These are phyloP conservation scores for Epinotia demarniana DNA, from an alignment of 2,888 invertebrate species.

Conservation along the genomic window DNA sequence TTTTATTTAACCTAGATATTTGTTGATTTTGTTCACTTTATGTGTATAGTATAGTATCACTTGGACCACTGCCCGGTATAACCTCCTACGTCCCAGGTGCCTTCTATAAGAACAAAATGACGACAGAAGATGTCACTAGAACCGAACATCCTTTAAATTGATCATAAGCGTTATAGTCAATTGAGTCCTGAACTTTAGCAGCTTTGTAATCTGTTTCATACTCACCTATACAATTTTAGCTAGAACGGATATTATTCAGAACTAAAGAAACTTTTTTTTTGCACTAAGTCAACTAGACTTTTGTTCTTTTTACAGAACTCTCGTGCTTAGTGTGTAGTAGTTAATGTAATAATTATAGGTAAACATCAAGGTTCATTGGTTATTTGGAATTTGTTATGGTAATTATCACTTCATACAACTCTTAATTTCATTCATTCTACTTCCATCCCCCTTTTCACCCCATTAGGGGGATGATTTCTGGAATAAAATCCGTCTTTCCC, in stretches of 20 bases:
- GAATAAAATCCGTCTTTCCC: too few relatives aligned
- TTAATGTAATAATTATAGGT: too few relatives aligned
- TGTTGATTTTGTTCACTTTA: slow-evolving; percentile 52
- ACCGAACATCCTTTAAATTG: neutral
- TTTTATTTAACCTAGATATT: slow-evolving; percentile 42
- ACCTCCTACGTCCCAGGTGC: neutral
- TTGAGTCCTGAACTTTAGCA: neutral
- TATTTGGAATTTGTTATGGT: too few relatives aligned
- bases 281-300: neutral
- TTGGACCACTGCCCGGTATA: slow-evolving; percentile 70
- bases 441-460: too few relatives aligned
- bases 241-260: neutral
- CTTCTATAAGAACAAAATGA: slow-evolving; percentile 1
- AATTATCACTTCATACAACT: too few relatives aligned
- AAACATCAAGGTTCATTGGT: too few relatives aligned
- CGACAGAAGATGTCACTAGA: neutral
- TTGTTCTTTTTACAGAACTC: neutral
- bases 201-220: neutral
- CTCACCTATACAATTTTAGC: neutral
- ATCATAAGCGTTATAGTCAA: neutral
- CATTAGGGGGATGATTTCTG: too few relatives aligned
- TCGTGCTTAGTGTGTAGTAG: neutral
- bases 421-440: too few relatives aligned
- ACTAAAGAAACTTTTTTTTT: neutral
- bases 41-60: slow-evolving; percentile 49